Base-by-base conservation (phyloP, 2,113 vertebrate species). In the Spermophilus dauricus region DNA sequence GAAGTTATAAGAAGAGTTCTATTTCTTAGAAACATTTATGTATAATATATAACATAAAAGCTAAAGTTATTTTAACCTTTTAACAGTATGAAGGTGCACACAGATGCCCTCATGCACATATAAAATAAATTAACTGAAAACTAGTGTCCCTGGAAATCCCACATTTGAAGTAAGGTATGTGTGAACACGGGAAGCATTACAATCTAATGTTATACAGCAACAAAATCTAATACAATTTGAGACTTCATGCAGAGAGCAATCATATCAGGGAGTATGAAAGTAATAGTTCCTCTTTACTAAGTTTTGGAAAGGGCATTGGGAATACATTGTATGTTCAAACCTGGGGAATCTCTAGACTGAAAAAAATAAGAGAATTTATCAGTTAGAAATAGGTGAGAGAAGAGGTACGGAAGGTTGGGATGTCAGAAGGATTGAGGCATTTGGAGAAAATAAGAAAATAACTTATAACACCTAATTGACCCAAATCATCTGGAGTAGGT, bases 401-500 rank as follows among this genome's bases (percentile, higher is more conserved):
- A 94, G 20, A 78, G 18, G 12, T 75, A 73, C 18, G 0, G 4
- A 92, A 95, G 88, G 63, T 42, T 89, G 39, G 18, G 22, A 30
- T 94, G 18, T 93, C 73, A 73, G 87, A 89, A 95, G 61, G 45
- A 95, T 80, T 96, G 48, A 97, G 69, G 18, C 77, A 83, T 78
- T 95, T 93, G 18, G 39, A 39, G 16, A 70, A 97, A 97, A 96
- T 94, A 96, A 95, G 84, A 91, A 97, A 98, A 97, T 96, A 97
- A 76, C 56, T 92, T 96, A 53, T 42, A 93, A 87, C 48, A 85
- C 89, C 56, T 96, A 97, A 97, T 95, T 91, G 96, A 95, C 77
- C 73, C 48, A 97, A 95, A 95, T 97, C 65, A 94, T 82, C 20
- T 81, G 42, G n/a, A 88, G 80, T 82, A 69, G 81, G 34, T 96